Conservation (phyloP, 2,797 vertebrate species). For the Mycteria americana region DNA sequence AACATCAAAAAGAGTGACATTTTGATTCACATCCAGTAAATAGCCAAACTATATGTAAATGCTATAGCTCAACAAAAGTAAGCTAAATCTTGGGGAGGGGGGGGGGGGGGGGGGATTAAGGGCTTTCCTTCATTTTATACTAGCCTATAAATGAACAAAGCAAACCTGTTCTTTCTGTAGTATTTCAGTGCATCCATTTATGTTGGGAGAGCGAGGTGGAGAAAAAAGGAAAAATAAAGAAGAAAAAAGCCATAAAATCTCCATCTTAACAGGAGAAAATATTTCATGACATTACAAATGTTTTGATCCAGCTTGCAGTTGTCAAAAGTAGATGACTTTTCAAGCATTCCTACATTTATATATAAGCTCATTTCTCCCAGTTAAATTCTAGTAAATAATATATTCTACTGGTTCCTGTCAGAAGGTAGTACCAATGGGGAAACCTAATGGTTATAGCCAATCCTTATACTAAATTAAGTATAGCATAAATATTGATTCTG, state of each 20-base stretch:
- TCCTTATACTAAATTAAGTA: not conserved
- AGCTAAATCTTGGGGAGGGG: fast-evolving
- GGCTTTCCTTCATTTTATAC: not conserved
- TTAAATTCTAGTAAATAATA: not conserved
- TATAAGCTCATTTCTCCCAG: not conserved
- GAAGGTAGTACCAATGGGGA: not conserved
- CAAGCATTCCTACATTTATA: not conserved
- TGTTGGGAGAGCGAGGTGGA: not conserved
- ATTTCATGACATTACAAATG: not conserved
- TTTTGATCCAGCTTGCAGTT: not conserved
- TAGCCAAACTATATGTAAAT: not conserved
- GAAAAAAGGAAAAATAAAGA: not conserved
- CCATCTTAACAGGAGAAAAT: not conserved
- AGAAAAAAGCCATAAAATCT: not conserved
- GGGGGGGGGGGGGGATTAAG: not conserved
- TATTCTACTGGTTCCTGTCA: not conserved
- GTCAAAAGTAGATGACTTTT: not conserved
- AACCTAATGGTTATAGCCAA: not conserved
- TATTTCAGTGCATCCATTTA: not conserved
- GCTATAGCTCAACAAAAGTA: not conserved
- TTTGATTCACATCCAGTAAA: not conserved
- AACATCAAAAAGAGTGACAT: not conserved
- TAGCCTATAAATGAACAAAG: not conserved
- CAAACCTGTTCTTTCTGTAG: not conserved
- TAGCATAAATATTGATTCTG: not conserved